Conservation (phyloP, 2,797 vertebrate species). For the Artibeus jamaicensis region DNA sequence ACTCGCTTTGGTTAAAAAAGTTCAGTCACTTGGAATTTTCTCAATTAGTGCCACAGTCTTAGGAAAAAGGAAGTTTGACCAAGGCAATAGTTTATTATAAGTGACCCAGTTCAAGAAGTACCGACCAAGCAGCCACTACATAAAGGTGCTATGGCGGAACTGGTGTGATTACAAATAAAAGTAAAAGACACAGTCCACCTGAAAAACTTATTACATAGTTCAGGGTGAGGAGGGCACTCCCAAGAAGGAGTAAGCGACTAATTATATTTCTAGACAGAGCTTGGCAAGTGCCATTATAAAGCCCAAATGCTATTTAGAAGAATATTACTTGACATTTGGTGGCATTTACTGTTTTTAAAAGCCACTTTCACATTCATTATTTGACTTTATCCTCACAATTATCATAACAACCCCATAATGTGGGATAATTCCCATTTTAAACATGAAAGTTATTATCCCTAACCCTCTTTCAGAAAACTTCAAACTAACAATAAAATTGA, state of each 20-base stretch:
- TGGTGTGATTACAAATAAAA: not conserved
- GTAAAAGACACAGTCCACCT: not conserved
- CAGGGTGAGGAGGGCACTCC: not conserved
- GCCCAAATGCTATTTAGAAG: not conserved
- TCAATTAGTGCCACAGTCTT: not conserved
- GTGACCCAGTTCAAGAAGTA: not conserved
- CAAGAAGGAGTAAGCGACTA: not conserved
- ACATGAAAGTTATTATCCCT: not conserved
- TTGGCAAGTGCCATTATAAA: not conserved
- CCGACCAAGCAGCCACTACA: not conserved
- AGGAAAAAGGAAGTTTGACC: not conserved
- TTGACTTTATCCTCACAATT: slow-evolving; percentile 21
- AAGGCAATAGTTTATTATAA: not conserved
- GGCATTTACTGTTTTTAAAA: slow-evolving; percentile 46
- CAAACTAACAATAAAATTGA: not conserved
- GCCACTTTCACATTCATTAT: not conserved
- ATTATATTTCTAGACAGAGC: not conserved
- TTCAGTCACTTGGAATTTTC: slow-evolving; percentile 31
- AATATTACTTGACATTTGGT: slow-evolving; percentile 6
- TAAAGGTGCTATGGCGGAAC: not conserved
- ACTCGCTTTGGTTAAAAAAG: not conserved
- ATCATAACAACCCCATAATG: not conserved
- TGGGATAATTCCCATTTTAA: slow-evolving; percentile 16
- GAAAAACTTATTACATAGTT: not conserved
- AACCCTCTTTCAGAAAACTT: slow-evolving; percentile 26